Evolutionary conservation across 2,113 vertebrate species (phyloP).

Genomic region (Brachirus orientalis): DNA sequence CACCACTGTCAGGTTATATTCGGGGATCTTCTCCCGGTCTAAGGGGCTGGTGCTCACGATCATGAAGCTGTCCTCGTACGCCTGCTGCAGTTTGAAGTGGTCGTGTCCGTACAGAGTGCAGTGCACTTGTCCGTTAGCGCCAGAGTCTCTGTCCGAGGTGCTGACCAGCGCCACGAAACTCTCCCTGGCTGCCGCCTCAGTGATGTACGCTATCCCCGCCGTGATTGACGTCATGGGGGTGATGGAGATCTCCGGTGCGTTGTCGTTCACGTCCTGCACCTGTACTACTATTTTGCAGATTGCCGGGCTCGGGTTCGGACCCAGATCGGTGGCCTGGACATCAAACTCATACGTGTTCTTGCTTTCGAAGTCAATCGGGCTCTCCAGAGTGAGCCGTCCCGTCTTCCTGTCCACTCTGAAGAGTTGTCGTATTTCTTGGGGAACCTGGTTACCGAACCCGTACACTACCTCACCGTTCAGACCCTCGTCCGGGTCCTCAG

Average conservation of each 20-base stretch:
- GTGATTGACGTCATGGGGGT: conserved; percentile 89
- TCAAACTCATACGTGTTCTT: conserved; percentile 94
- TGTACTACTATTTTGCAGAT: conserved; percentile 93
- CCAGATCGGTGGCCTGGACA: conserved; percentile 90
- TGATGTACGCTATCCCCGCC: conserved; percentile 82
- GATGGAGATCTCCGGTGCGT: conserved; percentile 92
- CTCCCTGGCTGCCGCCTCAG: conserved; percentile 89
- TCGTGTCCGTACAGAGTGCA: conserved; percentile 93
- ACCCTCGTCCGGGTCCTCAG: conserved; percentile 91
- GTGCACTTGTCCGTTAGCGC: conserved; percentile 91
- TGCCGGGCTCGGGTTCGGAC: conserved; percentile 88
- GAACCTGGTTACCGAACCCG: conserved; percentile 89
- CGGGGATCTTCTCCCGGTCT: conserved; percentile 90
- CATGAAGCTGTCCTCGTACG: conserved; percentile 96
- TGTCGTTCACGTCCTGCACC: conserved; percentile 95
- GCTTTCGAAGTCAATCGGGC: conserved; percentile 90
- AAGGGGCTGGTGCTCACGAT: conserved; percentile 88
- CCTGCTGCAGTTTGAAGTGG: conserved; percentile 93
- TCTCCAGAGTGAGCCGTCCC: conserved; percentile 88
- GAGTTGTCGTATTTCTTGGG: conserved; percentile 87
- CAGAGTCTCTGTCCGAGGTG: conserved; percentile 93
- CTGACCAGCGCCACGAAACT: conserved; percentile 97
- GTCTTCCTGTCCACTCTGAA: conserved; percentile 91
- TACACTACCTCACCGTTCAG: conserved; percentile 94
- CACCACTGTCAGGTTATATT: conserved; percentile 94